Base-by-base conservation (phyloP, 2,113 vertebrate genomes). In the Chauna torquata region DNA sequence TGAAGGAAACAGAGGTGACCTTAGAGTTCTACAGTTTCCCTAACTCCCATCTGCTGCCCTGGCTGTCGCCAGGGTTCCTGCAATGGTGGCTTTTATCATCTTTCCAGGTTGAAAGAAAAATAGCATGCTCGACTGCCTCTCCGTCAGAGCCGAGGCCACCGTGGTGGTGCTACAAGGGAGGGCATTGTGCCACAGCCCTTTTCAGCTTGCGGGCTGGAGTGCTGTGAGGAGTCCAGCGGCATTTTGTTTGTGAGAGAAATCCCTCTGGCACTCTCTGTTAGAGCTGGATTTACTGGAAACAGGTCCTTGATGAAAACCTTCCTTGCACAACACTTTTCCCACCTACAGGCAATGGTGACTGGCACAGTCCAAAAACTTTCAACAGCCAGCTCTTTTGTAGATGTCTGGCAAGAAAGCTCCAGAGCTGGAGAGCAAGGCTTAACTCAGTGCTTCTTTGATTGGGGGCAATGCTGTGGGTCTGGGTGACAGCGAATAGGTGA, bases 211-310 rank as follows among this genome's bases (percentile, higher is more conserved):
- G 80, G 91, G 27, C 76, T 70, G 68, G 64, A 69, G 58, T 11
- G 3, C 79, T 93, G 22, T 1, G 6, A 90, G 71, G 45, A 66
- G 64, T 34, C 82, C 88, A 88, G 72, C 76, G 88, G 70, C 3
- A 0, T 52, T 88, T 44, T 82, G 18, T 72, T 83, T 83, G 62
- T 49, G 45, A 74, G 68, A 88, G 76, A 93, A 95, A 78, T 50
- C 82, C 82, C 79, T 82, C 72, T 81, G 95, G 82, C 62, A 44
- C 62, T 82, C 75, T 75, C 42, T 42, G 45, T 57, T 70, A 50
- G 49, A 80, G 88, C 45, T 66, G 90, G 79, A 59, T 94, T 96
- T 95, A 88, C 90, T 96, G 90, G 72, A 88, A 93, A 40, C 59
- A 55, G 72, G 79, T 86, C 64, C 58, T 82, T 81, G 82, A 50